Evolutionary conservation across 2,113 vertebrate genomes (phyloP).

Genomic region (Calidris pugnax): DNA sequence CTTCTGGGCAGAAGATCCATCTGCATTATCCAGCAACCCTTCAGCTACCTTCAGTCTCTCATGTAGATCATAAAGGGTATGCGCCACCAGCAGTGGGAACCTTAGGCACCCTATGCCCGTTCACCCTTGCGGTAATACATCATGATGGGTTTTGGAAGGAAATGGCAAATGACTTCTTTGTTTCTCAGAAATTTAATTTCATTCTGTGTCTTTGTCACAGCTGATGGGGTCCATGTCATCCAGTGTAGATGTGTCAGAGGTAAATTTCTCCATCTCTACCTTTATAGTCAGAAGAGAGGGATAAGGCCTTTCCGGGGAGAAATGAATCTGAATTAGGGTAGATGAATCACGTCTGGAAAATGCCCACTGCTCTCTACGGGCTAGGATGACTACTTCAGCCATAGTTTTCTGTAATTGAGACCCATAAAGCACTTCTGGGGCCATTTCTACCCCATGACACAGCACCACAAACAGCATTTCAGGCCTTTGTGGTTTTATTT

Average conservation of each 20-base stretch:
- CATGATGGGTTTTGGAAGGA: neutral
- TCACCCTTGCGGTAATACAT: neutral
- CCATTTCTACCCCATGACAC: neutral
- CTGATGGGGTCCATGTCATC: neutral
- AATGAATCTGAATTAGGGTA: neutral
- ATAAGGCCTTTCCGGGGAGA: conserved; percentile 19
- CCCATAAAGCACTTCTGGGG: neutral
- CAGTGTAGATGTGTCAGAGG: neutral
- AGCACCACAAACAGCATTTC: neutral
- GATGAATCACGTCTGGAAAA: conserved; percentile 21
- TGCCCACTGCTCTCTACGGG: neutral
- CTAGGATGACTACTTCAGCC: neutral
- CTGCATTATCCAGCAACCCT: neutral
- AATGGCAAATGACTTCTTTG: neutral
- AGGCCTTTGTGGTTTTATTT: neutral
- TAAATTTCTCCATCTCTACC: neutral
- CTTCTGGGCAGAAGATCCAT: neutral
- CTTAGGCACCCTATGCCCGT: rapidly evolving
- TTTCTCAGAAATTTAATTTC: neutral
- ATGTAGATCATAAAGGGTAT: neutral
- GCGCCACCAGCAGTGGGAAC: neutral
- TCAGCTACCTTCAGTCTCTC: neutral
- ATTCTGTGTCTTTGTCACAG: neutral
- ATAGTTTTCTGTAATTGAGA: conserved; percentile 2
- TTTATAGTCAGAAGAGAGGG: neutral